Evolutionary conservation across 2,797 vertebrate genomes (phyloP), one percentile per base, ranked within the genome.

Genomic region (Melopsittacus undulatus): DNA sequence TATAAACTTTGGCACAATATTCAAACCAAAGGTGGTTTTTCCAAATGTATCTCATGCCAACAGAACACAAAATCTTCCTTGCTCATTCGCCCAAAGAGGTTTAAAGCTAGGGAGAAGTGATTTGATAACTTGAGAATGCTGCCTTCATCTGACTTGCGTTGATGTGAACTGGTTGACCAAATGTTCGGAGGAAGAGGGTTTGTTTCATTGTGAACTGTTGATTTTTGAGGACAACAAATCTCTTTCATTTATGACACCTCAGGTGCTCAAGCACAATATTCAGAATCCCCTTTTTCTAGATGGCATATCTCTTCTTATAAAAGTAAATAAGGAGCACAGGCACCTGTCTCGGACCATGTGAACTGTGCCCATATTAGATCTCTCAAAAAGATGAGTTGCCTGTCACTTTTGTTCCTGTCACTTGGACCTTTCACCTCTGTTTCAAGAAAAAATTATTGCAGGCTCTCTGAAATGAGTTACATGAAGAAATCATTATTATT

Each of bases 401-500:
- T 32, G 23, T 2, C 24, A 29, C 30, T 78, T 79, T 74, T 82
- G 8, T 75, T 87, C 32, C 36, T 57, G 0, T 73, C 23, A 13
- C 12, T 17, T 91, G 79, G 87, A 75, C 59, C 52, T 89, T 96
- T 96, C 73, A 75, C 73, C 72, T 90, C 62, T 85, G n/a, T 79
- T 54, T 89, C 51, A 77, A 67, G 38, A 26, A 83, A 87, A 95
- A 96, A 45, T 88, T 88, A 91, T 94, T 95, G 52, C 75, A 83
- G 51, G 29, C 83, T 32, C 46, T 84, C 54, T 94, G 80, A 69
- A 97, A 90, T 66, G 32, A 73, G 64, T 94, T 95, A 75, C 57
- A 43, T 77, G 94, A 80, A 95, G 82, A 81, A 90, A 32, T 87
- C 48, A 85, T 93, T 45, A 95, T 90, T 94, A 94, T 96, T 96